These are phyloP conservation scores for Phyllotis vaccarum DNA, from an alignment of 2,797 vertebrate species.

Conservation along the genomic window DNA sequence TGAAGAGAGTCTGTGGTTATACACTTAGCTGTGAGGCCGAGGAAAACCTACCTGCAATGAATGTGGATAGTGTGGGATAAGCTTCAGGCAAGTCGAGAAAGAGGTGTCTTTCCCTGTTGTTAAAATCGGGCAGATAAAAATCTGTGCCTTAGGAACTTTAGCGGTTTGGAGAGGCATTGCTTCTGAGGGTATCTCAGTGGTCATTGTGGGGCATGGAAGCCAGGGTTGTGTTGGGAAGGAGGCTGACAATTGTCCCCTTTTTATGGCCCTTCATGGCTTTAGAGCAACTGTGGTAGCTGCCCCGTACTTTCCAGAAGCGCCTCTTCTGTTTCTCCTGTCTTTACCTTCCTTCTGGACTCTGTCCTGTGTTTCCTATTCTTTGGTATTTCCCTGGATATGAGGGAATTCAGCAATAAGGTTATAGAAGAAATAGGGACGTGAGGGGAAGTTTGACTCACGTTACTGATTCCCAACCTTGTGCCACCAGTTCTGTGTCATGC, in stretches of 20 bases:
- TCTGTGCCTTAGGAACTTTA: background rate
- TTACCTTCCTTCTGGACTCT: background rate
- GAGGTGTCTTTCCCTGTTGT: background rate
- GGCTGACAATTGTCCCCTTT: background rate
- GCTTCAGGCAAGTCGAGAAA: background rate
- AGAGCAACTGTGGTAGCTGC: background rate
- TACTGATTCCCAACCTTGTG: background rate
- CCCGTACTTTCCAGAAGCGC: background rate
- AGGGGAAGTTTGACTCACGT: background rate
- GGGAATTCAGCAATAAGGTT: conserved; percentile 1
- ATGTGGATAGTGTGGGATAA: background rate
- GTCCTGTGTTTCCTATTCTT: background rate
- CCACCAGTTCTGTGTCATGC: background rate
- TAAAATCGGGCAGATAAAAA: background rate
- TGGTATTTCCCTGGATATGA: background rate
- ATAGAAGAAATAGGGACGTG: background rate
- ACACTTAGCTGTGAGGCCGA: background rate
- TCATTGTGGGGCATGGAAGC: background rate
- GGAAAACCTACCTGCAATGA: background rate
- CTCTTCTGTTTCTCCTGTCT: background rate
- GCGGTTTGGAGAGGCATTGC: background rate
- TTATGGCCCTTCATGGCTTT: background rate
- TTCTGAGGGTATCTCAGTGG: background rate
- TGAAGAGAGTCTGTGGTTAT: background rate
- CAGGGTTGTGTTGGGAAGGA: background rate